Evolutionary conservation across 2,888 invertebrate species (phyloP).

Genomic region (Himalopsyche kuldschensis): DNA sequence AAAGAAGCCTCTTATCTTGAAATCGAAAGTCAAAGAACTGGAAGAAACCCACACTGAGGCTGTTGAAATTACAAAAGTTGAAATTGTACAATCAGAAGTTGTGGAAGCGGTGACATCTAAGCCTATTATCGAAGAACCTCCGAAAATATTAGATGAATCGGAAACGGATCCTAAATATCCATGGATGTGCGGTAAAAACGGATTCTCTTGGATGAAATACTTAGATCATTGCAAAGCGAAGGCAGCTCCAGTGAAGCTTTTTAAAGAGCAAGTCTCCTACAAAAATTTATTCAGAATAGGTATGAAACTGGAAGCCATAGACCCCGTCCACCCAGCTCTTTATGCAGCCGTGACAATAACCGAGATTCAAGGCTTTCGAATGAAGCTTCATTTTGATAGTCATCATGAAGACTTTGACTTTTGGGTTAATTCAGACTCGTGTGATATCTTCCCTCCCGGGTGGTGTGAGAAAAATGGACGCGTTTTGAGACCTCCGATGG

Average conservation of each 20-base stretch:
- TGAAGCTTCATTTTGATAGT: constrained; percentile 90
- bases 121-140: too few species aligned
- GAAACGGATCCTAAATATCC: constrained; percentile 51
- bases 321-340: constrained; percentile 86
- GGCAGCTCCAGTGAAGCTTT: constrained; percentile 75
- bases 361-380: constrained; percentile 78
- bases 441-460: constrained; percentile 89
- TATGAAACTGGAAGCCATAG: constrained; percentile 91
- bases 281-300: constrained; percentile 80
- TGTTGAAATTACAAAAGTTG: not conserved
- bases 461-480: constrained; percentile 89
- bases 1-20: constrained; percentile 52
- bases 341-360: constrained; percentile 87
- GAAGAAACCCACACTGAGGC: not conserved
- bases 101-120: not conserved
- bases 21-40: constrained; percentile 35
- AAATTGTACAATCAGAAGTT: not conserved
- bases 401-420: constrained; percentile 87
- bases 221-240: constrained; percentile 72
- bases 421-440: constrained; percentile 92
- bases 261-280: constrained; percentile 76
- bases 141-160: not conserved
- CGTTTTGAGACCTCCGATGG: constrained; percentile 76
- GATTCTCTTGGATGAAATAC: constrained; percentile 79
- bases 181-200: constrained; percentile 71